Base-by-base conservation (phyloP, 2,797 vertebrate genomes). In the Dendrocincla tyrannina region DNA sequence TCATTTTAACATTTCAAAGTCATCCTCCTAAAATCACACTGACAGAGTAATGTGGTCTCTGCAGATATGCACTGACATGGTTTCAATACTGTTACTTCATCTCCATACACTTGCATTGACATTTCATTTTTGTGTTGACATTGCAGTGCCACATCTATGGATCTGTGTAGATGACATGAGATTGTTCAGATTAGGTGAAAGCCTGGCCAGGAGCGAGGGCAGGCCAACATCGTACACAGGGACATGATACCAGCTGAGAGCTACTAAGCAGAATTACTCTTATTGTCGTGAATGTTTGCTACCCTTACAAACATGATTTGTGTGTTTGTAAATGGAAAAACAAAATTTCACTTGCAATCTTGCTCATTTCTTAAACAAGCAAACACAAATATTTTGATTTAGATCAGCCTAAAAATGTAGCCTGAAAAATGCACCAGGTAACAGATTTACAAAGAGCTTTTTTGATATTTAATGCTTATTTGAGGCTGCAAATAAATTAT, bases 1-100 rank as follows among this genome's bases (percentile, higher is more conserved):
- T 97, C 88, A 97, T 87, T 96, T 96, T 95, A 93, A 92, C 91
- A 88, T 97, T 97, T 97, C 96, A 97, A 96, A 97, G 95, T 94
- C 97, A 97, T 93, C 88, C 97, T 93, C 92, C 93, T 93, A 96
- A 96, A 97, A 95, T 95, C 85, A 93, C 86, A 41, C 60, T 97
- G 95, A 95, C 92, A 91, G 62, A 89, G 85, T 85, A 78, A 83
- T 20, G 6, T 4, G 76, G 80, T 85, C 72, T 93, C 82, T 70
- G 80, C 37, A 92, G 92, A 91, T 82, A 78, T 28, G 80, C 85
- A 22, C 60, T 96, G 89, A 91, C 95, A 77, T 8, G 55, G 92
- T 66, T 91, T 77, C 80, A 52, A 56, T 66, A 49, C 22, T 17
- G 67, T 85, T 74, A 42, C 78, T 37, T 27, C 15, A 9, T 33